A percentile compares a stretch with the other conserved stretches of the same genome.
Evolutionary conservation across 1,140 invertebrate species (phyloP).

Genomic region (Maniola jurtina): DNA sequence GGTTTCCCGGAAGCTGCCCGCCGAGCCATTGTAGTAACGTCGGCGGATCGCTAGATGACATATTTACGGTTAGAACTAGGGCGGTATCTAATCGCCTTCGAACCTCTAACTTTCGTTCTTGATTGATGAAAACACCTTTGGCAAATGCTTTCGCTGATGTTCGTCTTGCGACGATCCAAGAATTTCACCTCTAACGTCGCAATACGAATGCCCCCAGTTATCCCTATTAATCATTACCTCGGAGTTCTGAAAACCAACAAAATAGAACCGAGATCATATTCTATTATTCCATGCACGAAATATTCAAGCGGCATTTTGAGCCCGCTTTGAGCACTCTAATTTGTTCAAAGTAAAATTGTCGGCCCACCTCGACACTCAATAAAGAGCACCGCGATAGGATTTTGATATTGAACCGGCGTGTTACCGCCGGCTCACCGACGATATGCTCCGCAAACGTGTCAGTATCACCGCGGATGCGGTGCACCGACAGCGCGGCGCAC

Average conservation of each 20-base stretch:
- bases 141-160: conserved; percentile 88
- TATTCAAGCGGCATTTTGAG: conserved; percentile 80
- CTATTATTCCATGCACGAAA: conserved; percentile 89
- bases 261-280: conserved; percentile 91
- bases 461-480: conserved; percentile 78
- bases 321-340: no score
- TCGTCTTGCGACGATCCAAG: conserved; percentile 89
- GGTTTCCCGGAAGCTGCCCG: conserved; percentile 83
- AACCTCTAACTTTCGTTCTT: conserved; percentile 91
- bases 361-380: no score
- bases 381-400: no score
- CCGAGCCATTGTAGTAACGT: conserved; percentile 80
- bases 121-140: conserved; percentile 91
- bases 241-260: conserved; percentile 84
- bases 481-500: conserved; percentile 82
- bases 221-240: conserved; percentile 82
- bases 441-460: conserved; percentile 73
- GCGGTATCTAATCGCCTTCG: conserved; percentile 91
- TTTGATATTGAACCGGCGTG: conserved; percentile 33
- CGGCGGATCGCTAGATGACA: conserved; percentile 87
- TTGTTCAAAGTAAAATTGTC: no score
- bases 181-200: conserved; percentile 85
- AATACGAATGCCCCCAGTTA: no score
- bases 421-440: conserved; percentile 64
- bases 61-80: conserved; percentile 93